Base-by-base conservation (phyloP, 2,113 vertebrate genomes). In the Leucopsar rothschildi region DNA sequence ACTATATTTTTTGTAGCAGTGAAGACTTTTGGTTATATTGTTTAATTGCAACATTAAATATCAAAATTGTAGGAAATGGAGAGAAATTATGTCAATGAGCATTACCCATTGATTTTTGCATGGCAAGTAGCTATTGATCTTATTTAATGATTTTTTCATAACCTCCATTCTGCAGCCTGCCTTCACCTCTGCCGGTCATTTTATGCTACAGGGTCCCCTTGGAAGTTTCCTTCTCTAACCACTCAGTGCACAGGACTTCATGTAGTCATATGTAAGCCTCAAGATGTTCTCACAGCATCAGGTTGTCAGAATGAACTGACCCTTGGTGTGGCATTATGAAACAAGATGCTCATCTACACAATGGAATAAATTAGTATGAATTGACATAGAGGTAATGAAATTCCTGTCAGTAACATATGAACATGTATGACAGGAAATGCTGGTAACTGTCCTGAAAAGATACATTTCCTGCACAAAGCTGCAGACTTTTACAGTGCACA, bases 201-300 rank as follows among this genome's bases (percentile, higher is more conserved):
- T 59, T 53, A 66, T 75, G 39, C 24, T 42, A 22, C 11, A 12
- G 2, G 15, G 31, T 45, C 28, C 31, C 31, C 29, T 59, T 66
- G 56, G 25, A 73, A 64, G 15, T 33, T 44, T 79, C 12, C 44
- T 68, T 22, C 53, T 50, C 28, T 37, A 33, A 39, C 21, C 56
- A 42, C 0, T 20, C 78, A 49, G 20, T 20, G 24, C 27, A 47
- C 24, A 37, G 66, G 60, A 31, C 9, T 55, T 1, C 0, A 11
- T 52, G 21, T 19, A 10, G 6, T 61, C 59, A 22, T 35, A 55
- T 23, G 20, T 55, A 71, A 49, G 17, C 35, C 28, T 86, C 39
- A 75, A 27, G 14, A 68, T 19, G 17, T 40, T 76, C 71, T 59
- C 25, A 80, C 25, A 71, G 25, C 35, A 77, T 40, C 49, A 79